phyloP scores from a whole-genome alignment of 2,888 invertebrate species.

The Pseudeuparius sepicola region DNA sequence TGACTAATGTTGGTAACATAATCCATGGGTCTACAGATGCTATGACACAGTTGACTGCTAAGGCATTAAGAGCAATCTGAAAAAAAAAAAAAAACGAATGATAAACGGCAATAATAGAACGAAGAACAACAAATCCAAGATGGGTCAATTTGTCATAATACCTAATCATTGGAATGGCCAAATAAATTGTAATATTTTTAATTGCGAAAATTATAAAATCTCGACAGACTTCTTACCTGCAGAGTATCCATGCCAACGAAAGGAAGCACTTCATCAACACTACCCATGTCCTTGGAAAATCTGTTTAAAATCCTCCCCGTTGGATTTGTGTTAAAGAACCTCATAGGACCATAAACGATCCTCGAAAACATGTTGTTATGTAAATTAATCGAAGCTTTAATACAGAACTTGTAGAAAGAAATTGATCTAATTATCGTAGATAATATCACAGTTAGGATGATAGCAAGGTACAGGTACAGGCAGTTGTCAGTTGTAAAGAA shows the following conservation, averaged over 20 bases:
- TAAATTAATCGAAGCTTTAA: conserved; percentile 44
- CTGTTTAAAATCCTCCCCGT: conserved; percentile 54
- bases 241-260: conserved; percentile 42
- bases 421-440: conserved; percentile 40
- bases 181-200: too few relatives aligned
- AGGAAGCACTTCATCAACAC: conserved; percentile 45
- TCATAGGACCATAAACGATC: conserved; percentile 53
- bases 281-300: conserved; percentile 61
- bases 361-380: conserved; percentile 44
- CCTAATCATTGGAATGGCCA: too few relatives aligned
- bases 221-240: conserved; percentile 34
- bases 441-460: conserved; percentile 32
- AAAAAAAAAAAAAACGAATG: too few relatives aligned
- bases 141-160: too few relatives aligned
- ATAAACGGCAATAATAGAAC: too few relatives aligned
- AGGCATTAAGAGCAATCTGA: conserved; percentile 42
- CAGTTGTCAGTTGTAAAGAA: conserved; percentile 26
- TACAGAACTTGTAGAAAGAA: conserved; percentile 43
- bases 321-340: conserved; percentile 60
- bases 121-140: too few relatives aligned
- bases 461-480: conserved; percentile 26
- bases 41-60: conserved; percentile 65
- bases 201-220: too few relatives aligned
- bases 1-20: conserved; percentile 52
- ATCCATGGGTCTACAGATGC: conserved; percentile 62